Evolutionary conservation across 2,113 vertebrate species (phyloP).

Genomic region (Oxyruncus cristatus): DNA sequence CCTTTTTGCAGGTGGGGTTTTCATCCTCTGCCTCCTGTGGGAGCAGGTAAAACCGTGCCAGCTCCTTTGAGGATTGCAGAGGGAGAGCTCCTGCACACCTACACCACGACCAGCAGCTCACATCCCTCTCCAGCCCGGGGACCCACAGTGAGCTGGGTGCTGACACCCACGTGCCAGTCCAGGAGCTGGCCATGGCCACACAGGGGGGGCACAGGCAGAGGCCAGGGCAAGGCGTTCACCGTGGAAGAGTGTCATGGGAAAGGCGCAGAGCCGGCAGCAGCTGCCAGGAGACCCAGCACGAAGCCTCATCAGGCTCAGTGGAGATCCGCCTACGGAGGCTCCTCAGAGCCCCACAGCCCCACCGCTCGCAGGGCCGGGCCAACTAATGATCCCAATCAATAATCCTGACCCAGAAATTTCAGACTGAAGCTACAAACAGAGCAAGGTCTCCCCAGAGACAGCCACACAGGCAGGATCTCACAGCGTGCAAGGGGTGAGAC

Average conservation of each 20-base stretch:
- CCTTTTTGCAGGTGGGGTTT: neutral
- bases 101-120: fast-evolving
- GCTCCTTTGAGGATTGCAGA: neutral
- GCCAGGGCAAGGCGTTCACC: fast-evolving
- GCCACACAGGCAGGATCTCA: neutral
- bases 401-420: conserved; percentile 8
- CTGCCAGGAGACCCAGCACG: neutral
- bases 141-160: fast-evolving
- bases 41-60: neutral
- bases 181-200: fast-evolving
- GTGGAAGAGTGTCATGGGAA: fast-evolving
- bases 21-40: neutral
- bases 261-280: neutral
- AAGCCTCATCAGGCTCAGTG: neutral
- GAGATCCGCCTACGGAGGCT: neutral
- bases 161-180: fast-evolving
- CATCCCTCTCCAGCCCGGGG: fast-evolving
- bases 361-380: neutral
- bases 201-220: neutral
- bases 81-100: neutral
- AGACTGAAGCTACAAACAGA: neutral
- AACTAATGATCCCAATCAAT: conserved; percentile 13
- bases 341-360: neutral
- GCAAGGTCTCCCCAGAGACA: neutral
- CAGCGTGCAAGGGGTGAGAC: fast-evolving